Evolutionary conservation across 1,140 invertebrate species (phyloP).

Genomic region (Chironomus striatipennis): DNA sequence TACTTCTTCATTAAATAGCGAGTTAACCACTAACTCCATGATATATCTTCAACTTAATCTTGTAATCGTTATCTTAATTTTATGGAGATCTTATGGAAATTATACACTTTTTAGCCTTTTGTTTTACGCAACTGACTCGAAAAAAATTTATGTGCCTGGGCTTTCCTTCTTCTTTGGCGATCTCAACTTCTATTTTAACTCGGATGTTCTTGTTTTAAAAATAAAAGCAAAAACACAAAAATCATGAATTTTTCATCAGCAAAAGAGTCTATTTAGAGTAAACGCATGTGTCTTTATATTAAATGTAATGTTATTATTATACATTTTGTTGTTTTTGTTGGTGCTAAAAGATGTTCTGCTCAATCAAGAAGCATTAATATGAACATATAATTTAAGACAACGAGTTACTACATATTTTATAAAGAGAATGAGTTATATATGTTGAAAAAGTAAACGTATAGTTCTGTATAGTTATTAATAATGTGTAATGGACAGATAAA

Average conservation of each 20-base stretch:
- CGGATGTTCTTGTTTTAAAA: not conserved
- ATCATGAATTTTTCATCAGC: conserved; percentile 21
- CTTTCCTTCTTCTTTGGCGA: not conserved
- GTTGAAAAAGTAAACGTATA: not conserved
- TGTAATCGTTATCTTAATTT: conserved; percentile 20
- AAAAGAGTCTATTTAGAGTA: not conserved
- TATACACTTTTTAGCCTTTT: not conserved
- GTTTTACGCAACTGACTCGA: not conserved
- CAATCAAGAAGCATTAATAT: conserved; percentile 9
- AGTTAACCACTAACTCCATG: too few species aligned
- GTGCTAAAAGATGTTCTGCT: conserved; percentile 7
- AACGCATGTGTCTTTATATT: not conserved
- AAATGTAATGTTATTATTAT: too few species aligned
- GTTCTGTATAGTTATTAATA: too few species aligned
- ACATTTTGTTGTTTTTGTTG: not conserved
- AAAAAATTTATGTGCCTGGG: not conserved
- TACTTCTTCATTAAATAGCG: too few species aligned
- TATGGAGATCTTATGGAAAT: not conserved
- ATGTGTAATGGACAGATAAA: too few species aligned
- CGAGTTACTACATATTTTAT: not conserved
- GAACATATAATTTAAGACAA: conserved; percentile 1
- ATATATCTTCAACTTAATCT: not conserved
- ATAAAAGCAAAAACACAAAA: not conserved
- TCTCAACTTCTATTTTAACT: not conserved
- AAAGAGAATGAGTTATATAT: not conserved